phyloP scores from a whole-genome alignment of 2,113 vertebrate species.

The Melanerpes aurifrons region DNA sequence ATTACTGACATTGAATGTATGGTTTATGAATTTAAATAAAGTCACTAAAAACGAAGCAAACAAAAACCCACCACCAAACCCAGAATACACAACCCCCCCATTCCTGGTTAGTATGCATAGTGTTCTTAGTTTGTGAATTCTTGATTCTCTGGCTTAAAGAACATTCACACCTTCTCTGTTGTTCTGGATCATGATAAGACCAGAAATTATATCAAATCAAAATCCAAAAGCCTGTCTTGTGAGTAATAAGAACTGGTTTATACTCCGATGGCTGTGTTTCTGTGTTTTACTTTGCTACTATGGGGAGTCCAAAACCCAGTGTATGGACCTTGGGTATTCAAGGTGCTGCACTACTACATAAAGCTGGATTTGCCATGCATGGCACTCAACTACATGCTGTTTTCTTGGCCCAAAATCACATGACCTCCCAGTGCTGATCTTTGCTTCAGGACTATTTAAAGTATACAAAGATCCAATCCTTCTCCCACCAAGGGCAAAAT shows the following conservation, averaged over 20 bases:
- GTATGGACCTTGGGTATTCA: not conserved
- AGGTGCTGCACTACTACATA: not conserved
- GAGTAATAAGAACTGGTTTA: not conserved
- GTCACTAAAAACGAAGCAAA: not conserved
- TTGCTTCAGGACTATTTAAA: not conserved
- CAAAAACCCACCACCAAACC: no score
- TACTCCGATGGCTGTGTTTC: not conserved
- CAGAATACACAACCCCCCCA: not conserved
- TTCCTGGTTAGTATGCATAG: constrained; percentile 30
- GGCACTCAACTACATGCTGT: not conserved
- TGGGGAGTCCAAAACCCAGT: accelerated
- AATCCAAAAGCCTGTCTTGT: not conserved
- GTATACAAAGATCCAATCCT: not conserved
- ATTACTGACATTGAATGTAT: not conserved
- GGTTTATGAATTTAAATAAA: not conserved
- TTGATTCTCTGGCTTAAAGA: not conserved
- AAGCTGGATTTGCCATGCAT: accelerated
- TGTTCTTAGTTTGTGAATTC: constrained; percentile 1
- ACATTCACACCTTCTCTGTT: not conserved
- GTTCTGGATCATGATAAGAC: not conserved
- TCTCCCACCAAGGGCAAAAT: not conserved
- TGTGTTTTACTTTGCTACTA: not conserved
- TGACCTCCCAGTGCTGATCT: accelerated
- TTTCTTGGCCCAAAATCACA: not conserved
- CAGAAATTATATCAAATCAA: not conserved